phyloP scores from a whole-genome alignment of 2,797 vertebrate genomes.

The Sandelia bainsii region DNA sequence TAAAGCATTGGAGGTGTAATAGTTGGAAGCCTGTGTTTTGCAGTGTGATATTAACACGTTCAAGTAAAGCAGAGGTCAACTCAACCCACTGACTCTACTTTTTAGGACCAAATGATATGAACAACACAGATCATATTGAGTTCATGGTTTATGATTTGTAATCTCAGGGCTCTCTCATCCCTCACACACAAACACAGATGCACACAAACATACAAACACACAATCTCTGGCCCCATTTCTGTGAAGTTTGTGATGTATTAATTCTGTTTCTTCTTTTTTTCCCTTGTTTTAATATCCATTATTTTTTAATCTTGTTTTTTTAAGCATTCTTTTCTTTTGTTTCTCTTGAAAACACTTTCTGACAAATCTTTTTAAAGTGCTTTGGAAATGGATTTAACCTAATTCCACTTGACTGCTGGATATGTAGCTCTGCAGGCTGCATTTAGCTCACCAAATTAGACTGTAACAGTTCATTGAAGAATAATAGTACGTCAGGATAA shows the following conservation, averaged over 20 bases:
- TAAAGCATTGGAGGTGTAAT: slow-evolving; percentile 6
- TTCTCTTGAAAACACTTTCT: slow-evolving; percentile 33
- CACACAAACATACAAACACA: background rate
- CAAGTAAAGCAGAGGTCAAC: slow-evolving; percentile 4
- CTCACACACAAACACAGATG: background rate
- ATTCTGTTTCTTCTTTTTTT: slow-evolving; percentile 20
- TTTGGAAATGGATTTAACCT: slow-evolving; percentile 49
- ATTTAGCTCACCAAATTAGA: slow-evolving; percentile 45
- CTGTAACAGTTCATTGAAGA: slow-evolving; percentile 34
- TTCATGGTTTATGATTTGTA: slow-evolving; percentile 7
- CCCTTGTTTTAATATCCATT: slow-evolving; percentile 17
- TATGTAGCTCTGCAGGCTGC: slow-evolving; percentile 21
- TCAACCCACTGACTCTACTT: background rate
- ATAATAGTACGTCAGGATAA: slow-evolving; percentile 16
- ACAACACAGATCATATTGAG: background rate
- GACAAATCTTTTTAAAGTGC: slow-evolving; percentile 49
- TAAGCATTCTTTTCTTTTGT: slow-evolving; percentile 32
- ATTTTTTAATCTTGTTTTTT: slow-evolving; percentile 13
- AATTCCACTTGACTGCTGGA: slow-evolving; percentile 57
- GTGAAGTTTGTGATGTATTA: slow-evolving; percentile 8
- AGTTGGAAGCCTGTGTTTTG: slow-evolving; percentile 3
- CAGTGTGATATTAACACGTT: background rate
- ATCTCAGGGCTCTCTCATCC: background rate
- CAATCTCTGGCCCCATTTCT: background rate
- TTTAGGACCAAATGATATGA: background rate